These are phyloP conservation scores for Gorsachius magnificus DNA, from an alignment of 2,797 vertebrate species.

Conservation along the genomic window DNA sequence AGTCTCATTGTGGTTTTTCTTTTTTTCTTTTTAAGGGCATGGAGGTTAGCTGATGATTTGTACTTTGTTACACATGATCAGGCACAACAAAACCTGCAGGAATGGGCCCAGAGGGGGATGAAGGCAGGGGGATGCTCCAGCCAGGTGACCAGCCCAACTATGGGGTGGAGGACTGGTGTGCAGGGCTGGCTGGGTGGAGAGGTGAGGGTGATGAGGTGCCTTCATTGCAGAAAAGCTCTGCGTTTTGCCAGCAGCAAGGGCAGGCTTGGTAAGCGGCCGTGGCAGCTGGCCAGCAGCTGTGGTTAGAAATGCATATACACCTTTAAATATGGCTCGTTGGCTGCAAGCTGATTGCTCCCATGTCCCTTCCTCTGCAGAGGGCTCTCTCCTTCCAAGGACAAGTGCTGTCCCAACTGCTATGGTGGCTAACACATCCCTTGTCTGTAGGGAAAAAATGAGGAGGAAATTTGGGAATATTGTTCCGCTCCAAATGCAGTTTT, in stretches of 20 bases:
- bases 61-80: accelerated
- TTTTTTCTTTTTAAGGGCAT: background rate
- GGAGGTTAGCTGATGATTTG: background rate
- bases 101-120: background rate
- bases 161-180: too few relatives aligned
- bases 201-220: background rate
- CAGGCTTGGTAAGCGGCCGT: accelerated
- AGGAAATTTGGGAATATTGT: background rate
- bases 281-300: background rate
- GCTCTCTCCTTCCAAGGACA: background rate
- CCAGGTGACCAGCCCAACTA: background rate
- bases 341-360: background rate
- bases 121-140: background rate
- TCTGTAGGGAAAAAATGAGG: background rate
- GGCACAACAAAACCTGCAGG: background rate
- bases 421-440: background rate
- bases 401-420: background rate
- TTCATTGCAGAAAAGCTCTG: background rate
- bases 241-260: background rate
- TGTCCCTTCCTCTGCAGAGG: background rate
- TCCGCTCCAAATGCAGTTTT: background rate
- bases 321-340: background rate
- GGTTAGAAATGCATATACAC: background rate
- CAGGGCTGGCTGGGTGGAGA: background rate
- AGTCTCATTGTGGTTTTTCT: background rate